phyloP scores from a whole-genome alignment of 2,888 invertebrate genomes.

The Sarcophaga caerulescens region DNA sequence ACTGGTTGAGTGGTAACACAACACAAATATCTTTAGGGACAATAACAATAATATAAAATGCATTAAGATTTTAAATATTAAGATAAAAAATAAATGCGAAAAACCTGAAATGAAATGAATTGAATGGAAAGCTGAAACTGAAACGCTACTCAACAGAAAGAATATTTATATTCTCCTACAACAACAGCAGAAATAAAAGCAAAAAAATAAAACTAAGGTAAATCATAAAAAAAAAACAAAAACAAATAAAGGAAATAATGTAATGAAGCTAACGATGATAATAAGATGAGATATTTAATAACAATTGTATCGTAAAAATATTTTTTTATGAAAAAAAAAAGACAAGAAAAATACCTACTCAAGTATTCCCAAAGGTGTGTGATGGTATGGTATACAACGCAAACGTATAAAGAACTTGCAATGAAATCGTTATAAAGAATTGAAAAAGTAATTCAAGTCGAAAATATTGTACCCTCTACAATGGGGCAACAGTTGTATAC shows the following conservation, averaged over 20 bases:
- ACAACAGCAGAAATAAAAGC: slow-evolving; percentile 6
- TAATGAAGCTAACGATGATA: slow-evolving; percentile 22
- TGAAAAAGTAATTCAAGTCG: no score
- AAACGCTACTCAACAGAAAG: not conserved
- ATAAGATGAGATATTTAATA: slow-evolving; percentile 40
- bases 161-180: not conserved
- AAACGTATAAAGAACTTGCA: no score
- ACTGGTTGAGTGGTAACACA: no score
- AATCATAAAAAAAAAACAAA: not conserved
- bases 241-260: slow-evolving; percentile 9
- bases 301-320: slow-evolving; percentile 36
- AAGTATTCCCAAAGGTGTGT: not conserved
- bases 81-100: slow-evolving; percentile 45
- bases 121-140: not conserved
- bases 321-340: slow-evolving; percentile 4
- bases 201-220: slow-evolving; percentile 6
- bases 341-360: slow-evolving; percentile 1
- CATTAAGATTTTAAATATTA: slow-evolving; percentile 68
- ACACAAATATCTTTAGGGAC: slow-evolving; percentile 54
- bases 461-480: no score
- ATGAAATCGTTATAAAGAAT: no score
- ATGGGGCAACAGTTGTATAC: no score
- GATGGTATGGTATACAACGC: no score
- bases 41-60: slow-evolving; percentile 67
- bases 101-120: slow-evolving; percentile 32